Conservation (phyloP, 2,888 invertebrate genomes). For the Ephialtes manifestator region DNA sequence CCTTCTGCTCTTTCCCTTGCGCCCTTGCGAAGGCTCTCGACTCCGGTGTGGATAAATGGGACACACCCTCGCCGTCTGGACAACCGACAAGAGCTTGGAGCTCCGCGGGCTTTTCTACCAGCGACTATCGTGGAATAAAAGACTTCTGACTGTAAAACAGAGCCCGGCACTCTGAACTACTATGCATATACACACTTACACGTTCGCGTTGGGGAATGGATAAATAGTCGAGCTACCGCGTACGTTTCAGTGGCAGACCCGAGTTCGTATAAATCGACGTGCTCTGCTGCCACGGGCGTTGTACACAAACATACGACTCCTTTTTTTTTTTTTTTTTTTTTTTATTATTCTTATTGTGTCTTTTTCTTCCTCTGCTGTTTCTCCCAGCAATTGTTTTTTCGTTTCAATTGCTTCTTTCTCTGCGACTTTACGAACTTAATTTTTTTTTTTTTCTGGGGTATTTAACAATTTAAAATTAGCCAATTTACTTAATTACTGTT, state of each 20-base stretch:
- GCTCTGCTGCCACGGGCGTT: constrained; percentile 31
- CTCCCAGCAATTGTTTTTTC: background rate
- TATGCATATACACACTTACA: constrained; percentile 29
- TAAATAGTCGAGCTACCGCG: constrained; percentile 68
- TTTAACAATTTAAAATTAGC: background rate
- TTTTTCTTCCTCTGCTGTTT: constrained; percentile 29
- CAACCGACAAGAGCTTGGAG: constrained; percentile 63
- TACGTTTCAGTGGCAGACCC: constrained; percentile 71
- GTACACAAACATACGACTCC: constrained; percentile 29
- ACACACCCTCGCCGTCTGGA: constrained; percentile 67
- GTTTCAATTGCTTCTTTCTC: constrained; percentile 23
- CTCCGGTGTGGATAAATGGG: constrained; percentile 72
- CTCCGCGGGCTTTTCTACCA: constrained; percentile 56
- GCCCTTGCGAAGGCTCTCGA: constrained; percentile 60
- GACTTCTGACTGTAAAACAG: constrained; percentile 50
- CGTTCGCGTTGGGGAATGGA: constrained; percentile 43
- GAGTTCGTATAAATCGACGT: constrained; percentile 58
- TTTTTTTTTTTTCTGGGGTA: constrained; percentile 1
- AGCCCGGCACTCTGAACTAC: constrained; percentile 20
- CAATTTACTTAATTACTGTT: background rate
- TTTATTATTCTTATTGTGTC: constrained; percentile 56
- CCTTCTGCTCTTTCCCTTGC: constrained; percentile 59
- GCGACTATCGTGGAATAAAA: constrained; percentile 59
- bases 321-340: constrained; percentile 67
- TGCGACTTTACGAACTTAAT: background rate